Evolutionary conservation across 2,888 invertebrate genomes (phyloP).

Genomic region (Drymonia ruficornis): DNA sequence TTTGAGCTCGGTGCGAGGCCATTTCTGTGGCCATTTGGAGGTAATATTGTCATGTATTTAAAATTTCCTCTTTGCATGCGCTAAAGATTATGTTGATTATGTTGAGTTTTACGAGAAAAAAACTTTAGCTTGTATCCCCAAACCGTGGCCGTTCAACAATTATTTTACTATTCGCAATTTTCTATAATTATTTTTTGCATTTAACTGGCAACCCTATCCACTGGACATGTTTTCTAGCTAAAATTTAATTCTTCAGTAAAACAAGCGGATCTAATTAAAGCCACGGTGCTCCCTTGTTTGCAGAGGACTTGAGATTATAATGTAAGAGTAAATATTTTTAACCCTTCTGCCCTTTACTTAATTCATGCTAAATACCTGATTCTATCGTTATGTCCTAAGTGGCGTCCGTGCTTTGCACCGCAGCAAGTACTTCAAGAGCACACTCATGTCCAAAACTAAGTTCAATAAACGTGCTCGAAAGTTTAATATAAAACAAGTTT

Average conservation of each 20-base stretch:
- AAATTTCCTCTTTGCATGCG: neutral
- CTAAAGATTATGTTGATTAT: neutral
- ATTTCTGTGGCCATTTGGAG: slow-evolving; percentile 20
- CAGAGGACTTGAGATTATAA: slow-evolving; percentile 60
- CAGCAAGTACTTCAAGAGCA: too few species aligned
- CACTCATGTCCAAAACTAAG: too few species aligned
- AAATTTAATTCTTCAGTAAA: slow-evolving; percentile 50
- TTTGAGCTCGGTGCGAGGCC: slow-evolving; percentile 20
- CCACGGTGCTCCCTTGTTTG: slow-evolving; percentile 58
- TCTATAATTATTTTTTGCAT: neutral
- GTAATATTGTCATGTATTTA: neutral
- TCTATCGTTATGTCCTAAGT: slow-evolving; percentile 16
- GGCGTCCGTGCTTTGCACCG: slow-evolving; percentile 6
- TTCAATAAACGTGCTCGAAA: too few species aligned
- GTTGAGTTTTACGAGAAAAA: neutral
- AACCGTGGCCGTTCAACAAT: neutral
- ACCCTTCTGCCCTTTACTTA: slow-evolving; percentile 43
- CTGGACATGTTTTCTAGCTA: slow-evolving; percentile 49
- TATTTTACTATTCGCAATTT: too few species aligned
- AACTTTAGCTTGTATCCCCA: neutral
- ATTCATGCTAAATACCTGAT: slow-evolving; percentile 34
- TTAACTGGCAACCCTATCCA: slow-evolving; percentile 4
- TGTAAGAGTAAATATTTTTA: slow-evolving; percentile 60
- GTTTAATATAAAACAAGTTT: neutral
- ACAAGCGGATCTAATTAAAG: slow-evolving; percentile 60